phyloP scores from a whole-genome alignment of 2,888 invertebrate genomes.

The Brachynemurus nebulosus region DNA sequence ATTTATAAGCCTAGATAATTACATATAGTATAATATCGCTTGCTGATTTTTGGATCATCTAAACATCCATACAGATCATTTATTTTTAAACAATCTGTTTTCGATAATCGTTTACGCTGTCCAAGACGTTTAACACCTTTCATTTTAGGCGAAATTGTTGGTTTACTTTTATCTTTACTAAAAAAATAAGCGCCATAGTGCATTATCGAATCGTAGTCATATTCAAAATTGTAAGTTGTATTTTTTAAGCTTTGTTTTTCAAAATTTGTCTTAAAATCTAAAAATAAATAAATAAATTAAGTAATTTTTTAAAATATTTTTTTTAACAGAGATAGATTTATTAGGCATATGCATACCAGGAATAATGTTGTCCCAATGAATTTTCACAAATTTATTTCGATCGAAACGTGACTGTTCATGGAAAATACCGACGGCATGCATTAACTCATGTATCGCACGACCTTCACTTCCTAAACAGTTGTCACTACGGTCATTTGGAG shows the following conservation, averaged over 20 bases:
- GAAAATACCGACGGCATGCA: constrained; percentile 70
- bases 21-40: constrained; percentile 41
- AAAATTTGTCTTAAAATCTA: constrained; percentile 46
- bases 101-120: constrained; percentile 47
- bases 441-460: constrained; percentile 63
- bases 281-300: constrained; percentile 22
- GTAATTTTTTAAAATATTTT: not conserved
- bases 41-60: constrained; percentile 31
- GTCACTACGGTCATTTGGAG: constrained; percentile 42
- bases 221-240: constrained; percentile 52
- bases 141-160: constrained; percentile 45
- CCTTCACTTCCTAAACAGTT: constrained; percentile 54
- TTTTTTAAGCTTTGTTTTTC: constrained; percentile 48
- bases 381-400: constrained; percentile 52
- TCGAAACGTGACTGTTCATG: constrained; percentile 69
- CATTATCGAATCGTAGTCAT: constrained; percentile 68
- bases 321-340: not conserved
- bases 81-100: constrained; percentile 51
- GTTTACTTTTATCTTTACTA: constrained; percentile 43
- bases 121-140: constrained; percentile 40
- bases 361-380: constrained; percentile 53
- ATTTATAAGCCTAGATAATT: constrained; percentile 35
- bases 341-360: constrained; percentile 33
- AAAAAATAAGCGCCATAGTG: constrained; percentile 59
- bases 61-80: constrained; percentile 52